Base-by-base conservation (phyloP, 2,888 invertebrate genomes). In the Folsomia manolachei region DNA sequence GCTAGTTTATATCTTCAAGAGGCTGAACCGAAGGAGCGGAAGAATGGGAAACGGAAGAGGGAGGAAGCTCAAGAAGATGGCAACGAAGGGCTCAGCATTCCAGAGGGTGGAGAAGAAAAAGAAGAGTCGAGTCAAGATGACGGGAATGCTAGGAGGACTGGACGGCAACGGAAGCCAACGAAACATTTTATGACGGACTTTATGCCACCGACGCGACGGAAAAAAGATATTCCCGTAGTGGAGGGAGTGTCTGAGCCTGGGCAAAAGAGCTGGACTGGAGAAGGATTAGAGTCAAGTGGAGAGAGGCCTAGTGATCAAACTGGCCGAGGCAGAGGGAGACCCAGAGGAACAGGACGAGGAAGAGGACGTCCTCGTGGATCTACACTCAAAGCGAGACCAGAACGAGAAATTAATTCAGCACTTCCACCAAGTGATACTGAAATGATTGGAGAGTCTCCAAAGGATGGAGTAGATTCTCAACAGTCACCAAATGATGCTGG, bases 61-160 rank as follows among this genome's bases (percentile, higher is more conserved):
- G 83, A 25, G 81, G 83, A 56, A 82, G 83, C n/a, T 76, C 83
- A 75, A 81, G 83, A 75, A 79, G 82, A 71, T 82, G 82, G 61
- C 70, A 81, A 70, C 75, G 81, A 73, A 69, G 79, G 65, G 73
- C 75, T 69, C 72, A 80, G 39, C 74, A 78, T 70, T 69, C 80
- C 64, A 82, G 82, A 71, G 81, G 82, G 39, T 82, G 82, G 24
- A 19, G 14, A 62, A 79, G 82, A 76, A 83, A 9, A 85, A 85
- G 90, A 90, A 82, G 90, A 90, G 81, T 90, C 90, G 2, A 88
- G 90, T 76, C 90, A 90, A 90, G 90, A 90, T 86, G 90, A 90
- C 24, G 63, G 65, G 19, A 62, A 61, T 1, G 67, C 60, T 0
- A 64, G 74, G 52, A 39, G 78, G 56, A 72, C 78, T 0, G 64